Percentiles rank a stretch among this genome's conserved stretches.
Conservation (phyloP, 2,888 invertebrate genomes). For the Drosophila formosana region DNA sequence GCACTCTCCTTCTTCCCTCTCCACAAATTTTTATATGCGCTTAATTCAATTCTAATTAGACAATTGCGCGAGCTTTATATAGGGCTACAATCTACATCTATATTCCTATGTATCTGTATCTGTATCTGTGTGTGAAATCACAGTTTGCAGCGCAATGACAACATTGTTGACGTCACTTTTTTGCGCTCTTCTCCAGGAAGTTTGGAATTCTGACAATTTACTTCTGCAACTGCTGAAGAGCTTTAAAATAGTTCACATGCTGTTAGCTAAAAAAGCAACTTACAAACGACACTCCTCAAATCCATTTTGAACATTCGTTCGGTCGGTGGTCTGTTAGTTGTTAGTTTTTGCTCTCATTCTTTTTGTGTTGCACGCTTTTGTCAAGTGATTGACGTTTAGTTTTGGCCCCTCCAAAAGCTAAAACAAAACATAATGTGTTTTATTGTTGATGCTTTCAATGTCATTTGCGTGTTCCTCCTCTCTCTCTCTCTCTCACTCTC, state of each 20-base stretch:
- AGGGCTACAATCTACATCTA: constrained; percentile 19
- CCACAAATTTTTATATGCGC: constrained; percentile 36
- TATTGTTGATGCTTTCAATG: constrained; percentile 69
- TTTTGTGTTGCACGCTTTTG: constrained; percentile 54
- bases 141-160: constrained; percentile 37
- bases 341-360: constrained; percentile 41
- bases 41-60: constrained; percentile 75
- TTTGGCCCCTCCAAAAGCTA: constrained; percentile 46
- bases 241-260: constrained; percentile 13
- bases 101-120: neutral
- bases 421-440: constrained; percentile 69
- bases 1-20: constrained; percentile 17
- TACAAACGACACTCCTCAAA: constrained; percentile 41
- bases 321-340: constrained; percentile 37
- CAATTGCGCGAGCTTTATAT: constrained; percentile 51
- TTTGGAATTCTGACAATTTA: constrained; percentile 18
- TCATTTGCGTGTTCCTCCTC: constrained; percentile 53
- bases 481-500: constrained; percentile 8
- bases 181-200: constrained; percentile 16
- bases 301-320: constrained; percentile 29
- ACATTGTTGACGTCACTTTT: constrained; percentile 57
- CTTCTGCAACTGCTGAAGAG: constrained; percentile 1
- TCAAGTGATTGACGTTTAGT: constrained; percentile 71
- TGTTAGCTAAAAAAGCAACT: neutral
- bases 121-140: constrained; percentile 46